phyloP scores from a whole-genome alignment of 2,797 vertebrate genomes.

The Anguilla obscura region DNA sequence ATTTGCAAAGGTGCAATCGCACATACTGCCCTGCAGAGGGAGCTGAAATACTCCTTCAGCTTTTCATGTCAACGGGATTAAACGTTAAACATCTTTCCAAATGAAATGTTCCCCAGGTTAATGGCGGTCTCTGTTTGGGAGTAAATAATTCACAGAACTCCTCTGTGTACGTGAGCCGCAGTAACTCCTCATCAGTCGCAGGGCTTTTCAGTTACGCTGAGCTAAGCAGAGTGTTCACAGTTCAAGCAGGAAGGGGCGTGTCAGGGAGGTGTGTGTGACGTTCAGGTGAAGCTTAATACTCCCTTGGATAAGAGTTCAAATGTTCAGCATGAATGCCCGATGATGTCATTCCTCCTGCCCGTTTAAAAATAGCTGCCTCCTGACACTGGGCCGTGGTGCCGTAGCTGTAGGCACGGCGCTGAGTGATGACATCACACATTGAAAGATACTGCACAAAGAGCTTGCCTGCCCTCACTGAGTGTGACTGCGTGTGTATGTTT shows the following conservation, averaged over 20 bases:
- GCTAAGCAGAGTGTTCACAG: neutral
- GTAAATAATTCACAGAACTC: neutral
- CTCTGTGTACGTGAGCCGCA: neutral
- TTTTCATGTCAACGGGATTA: neutral
- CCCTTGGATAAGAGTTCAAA: neutral
- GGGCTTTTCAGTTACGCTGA: neutral
- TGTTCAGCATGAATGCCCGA: neutral
- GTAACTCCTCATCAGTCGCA: neutral
- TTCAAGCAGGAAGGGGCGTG: neutral
- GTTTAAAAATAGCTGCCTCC: constrained; percentile 1
- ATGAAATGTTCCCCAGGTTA: neutral
- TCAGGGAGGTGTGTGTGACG: neutral
- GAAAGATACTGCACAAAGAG: neutral
- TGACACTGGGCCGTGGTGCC: neutral
- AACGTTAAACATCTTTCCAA: neutral
- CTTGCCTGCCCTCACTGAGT: neutral
- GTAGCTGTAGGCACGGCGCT: neutral
- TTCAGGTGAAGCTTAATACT: neutral
- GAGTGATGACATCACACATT: constrained; percentile 21
- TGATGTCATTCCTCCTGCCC: neutral
- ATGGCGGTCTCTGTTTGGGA: neutral
- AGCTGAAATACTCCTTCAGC: neutral
- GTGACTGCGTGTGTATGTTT: constrained; percentile 9
- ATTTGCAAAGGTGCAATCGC: neutral
- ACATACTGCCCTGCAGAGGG: constrained; percentile 21